Base-by-base conservation (phyloP, 2,797 vertebrate species). In the Sternarchorhynchus goeldii region DNA sequence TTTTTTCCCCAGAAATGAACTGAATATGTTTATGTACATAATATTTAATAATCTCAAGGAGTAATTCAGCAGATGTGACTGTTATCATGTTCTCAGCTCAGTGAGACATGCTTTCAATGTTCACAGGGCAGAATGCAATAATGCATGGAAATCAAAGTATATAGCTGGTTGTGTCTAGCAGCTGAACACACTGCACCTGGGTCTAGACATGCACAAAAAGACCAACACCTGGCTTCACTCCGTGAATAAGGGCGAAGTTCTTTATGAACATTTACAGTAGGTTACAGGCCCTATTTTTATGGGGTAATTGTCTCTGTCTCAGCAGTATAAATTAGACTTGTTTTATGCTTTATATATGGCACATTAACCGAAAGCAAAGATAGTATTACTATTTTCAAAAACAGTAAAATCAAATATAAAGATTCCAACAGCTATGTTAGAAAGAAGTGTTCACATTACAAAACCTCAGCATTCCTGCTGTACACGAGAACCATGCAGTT, bases 181-280 rank as follows among this genome's bases (percentile, higher is more conserved):
- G 79, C 56, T 67, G 21, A 76, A 68, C 53, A 62, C 66, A 31
- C 50, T 72, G 62, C 80, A 82, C 80, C 80, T 82, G 80, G 45
- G 73, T 20, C 68, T 76, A 75, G 31, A 64, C 53, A 36, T 20
- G 18, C 70, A 76, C 56, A 57, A 50, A 68, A 71, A 69, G 60
- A 39, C 41, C 55, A 63, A 71, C 83, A 82, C 67, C 78, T 82
- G 80, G 41, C 75, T 68, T 80, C 60, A 41, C 62, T 57, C 41
- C 55, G 36, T 45, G 55, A 65, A 53, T 71, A 63, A 82, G 53
- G 12, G 41, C 32, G 73, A 39, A 21, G 32, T 69, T 75, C 65
- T 71, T 74, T 64, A 45, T 66, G 53, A 69, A 81, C 64, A 76
- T 73, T 77, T 75, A 60, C 31, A 29, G 18, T 41, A 77, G 59